phyloP scores from a whole-genome alignment of 2,888 invertebrate genomes.

The Euclidia mi region DNA sequence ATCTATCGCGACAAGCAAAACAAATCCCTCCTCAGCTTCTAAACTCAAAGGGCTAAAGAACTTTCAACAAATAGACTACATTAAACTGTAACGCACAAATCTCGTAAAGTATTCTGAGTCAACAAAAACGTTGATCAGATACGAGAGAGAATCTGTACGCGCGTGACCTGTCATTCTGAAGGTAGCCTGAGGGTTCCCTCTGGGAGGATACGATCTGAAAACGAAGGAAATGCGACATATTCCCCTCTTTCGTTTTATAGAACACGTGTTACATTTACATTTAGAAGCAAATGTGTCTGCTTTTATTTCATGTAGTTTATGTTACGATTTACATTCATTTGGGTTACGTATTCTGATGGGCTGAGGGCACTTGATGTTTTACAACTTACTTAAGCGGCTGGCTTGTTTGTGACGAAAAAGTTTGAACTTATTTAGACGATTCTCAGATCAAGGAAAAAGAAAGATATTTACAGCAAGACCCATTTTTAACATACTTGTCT shows the following conservation, averaged over 20 bases:
- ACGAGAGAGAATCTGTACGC: constrained; percentile 6
- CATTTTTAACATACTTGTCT: too few species aligned
- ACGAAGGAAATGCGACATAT: constrained; percentile 17
- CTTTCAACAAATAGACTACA: constrained; percentile 13
- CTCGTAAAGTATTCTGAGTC: constrained; percentile 13
- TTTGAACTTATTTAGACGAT: too few species aligned
- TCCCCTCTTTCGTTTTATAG: constrained; percentile 10
- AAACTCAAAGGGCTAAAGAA: constrained; percentile 6
- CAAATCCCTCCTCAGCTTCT: too few species aligned
- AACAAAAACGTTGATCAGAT: constrained; percentile 17
- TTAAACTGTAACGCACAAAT: constrained; percentile 13
- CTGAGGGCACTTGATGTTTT: too few species aligned
- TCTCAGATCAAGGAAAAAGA: too few species aligned
- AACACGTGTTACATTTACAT: constrained; percentile 20
- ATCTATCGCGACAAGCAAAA: too few species aligned
- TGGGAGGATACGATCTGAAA: constrained; percentile 45
- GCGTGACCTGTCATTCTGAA: constrained; percentile 46
- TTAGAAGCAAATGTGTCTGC: neutral
- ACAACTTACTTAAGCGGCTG: too few species aligned
- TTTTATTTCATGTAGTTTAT: neutral
- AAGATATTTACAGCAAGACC: too few species aligned
- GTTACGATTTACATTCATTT: neutral
- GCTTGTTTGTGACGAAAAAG: too few species aligned
- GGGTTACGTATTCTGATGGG: neutral
- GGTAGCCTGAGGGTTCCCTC: constrained; percentile 34